Conservation (phyloP, 2,797 vertebrate genomes). For the Danio aesculapii region DNA sequence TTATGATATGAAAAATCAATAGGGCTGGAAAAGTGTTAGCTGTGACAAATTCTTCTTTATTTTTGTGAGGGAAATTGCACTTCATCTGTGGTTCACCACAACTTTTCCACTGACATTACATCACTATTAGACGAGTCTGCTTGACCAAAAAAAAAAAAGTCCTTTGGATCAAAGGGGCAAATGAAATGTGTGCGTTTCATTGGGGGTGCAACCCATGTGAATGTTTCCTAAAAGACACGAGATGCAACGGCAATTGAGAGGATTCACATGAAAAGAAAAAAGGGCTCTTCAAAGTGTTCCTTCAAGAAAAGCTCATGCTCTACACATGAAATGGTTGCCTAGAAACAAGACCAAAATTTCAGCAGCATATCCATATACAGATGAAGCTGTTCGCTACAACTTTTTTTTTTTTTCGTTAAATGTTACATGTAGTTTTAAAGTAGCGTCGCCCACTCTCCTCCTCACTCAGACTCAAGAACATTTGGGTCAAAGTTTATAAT, state of each 20-base stretch:
- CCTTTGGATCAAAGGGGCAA: not conserved
- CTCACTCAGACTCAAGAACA: not conserved
- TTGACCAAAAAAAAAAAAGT: constrained; percentile 5
- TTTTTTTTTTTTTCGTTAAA: constrained; percentile 17
- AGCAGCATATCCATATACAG: constrained; percentile 14
- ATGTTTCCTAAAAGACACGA: not conserved
- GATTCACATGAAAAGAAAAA: not conserved
- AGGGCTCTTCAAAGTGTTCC: constrained; percentile 1
- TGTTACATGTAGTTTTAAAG: not conserved
- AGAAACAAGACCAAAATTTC: constrained; percentile 48
- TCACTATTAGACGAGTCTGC: not conserved
- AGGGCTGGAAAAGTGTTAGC: not conserved
- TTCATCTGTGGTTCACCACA: constrained; percentile 5
- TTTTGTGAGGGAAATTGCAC: not conserved
- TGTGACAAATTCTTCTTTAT: not conserved
- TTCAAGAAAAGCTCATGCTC: constrained; percentile 25
- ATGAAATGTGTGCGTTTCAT: constrained; percentile 1
- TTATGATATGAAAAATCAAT: not conserved
- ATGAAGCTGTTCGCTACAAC: constrained; percentile 11
- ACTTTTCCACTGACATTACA: constrained; percentile 2
- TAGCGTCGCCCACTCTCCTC: not conserved
- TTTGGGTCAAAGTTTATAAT: not conserved
- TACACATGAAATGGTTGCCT: constrained; percentile 43
- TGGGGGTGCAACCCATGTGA: constrained; percentile 1
- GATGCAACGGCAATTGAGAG: not conserved